These are phyloP conservation scores for Cheilosia pagana DNA, from an alignment of 2,888 invertebrate genomes.

Conservation along the genomic window DNA sequence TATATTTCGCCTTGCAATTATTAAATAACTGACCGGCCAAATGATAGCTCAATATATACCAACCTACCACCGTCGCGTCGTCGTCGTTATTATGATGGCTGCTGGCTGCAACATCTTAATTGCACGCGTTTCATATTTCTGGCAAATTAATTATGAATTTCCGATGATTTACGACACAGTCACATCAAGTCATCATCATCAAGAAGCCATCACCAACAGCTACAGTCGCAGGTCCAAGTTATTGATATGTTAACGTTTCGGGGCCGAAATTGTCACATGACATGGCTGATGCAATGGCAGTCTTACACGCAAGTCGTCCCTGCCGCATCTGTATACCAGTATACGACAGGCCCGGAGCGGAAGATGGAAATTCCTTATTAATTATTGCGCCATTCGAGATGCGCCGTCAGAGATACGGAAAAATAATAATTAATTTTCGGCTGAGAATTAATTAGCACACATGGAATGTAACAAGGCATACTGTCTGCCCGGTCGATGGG, in stretches of 20 bases:
- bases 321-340: background rate
- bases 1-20: constrained; percentile 30
- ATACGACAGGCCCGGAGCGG: constrained; percentile 8
- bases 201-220: constrained; percentile 23
- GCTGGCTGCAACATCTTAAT: constrained; percentile 65
- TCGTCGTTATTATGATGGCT: constrained; percentile 1
- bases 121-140: constrained; percentile 72
- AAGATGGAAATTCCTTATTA: constrained; percentile 74
- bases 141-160: constrained; percentile 74
- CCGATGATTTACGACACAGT: constrained; percentile 65
- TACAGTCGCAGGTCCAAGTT: constrained; percentile 20
- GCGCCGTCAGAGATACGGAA: constrained; percentile 39
- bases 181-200: constrained; percentile 64
- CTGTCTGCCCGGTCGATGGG: constrained; percentile 5
- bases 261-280: constrained; percentile 60
- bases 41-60: constrained; percentile 65
- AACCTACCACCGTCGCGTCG: constrained; percentile 1
- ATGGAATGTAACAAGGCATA: constrained; percentile 51
- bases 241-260: constrained; percentile 70
- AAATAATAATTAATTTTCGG: constrained; percentile 73
- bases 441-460: constrained; percentile 69
- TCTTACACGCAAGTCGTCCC: constrained; percentile 1
- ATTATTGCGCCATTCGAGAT: constrained; percentile 70
- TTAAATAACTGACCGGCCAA: constrained; percentile 52
- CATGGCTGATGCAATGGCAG: constrained; percentile 49